phyloP scores from a whole-genome alignment of 2,888 invertebrate genomes.

The Cotesia congregata region DNA sequence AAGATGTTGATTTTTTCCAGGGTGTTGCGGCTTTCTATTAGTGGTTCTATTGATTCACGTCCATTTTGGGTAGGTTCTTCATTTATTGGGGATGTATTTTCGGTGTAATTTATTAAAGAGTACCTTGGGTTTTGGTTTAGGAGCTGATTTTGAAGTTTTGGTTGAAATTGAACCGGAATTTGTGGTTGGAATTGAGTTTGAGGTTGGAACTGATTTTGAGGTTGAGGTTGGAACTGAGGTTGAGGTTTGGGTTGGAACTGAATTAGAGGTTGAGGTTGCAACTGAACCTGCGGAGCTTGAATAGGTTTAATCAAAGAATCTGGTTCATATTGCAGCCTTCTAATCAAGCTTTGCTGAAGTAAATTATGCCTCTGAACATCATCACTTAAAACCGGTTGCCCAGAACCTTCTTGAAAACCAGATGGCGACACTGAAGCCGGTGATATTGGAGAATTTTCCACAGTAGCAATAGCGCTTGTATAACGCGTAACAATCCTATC shows the following conservation, averaged over 20 bases:
- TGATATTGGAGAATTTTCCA: constrained; percentile 53
- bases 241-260: too few relatives aligned
- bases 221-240: too few relatives aligned
- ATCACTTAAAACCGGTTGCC: constrained; percentile 44
- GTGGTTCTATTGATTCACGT: constrained; percentile 33
- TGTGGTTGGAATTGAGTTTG: too few relatives aligned
- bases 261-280: neutral
- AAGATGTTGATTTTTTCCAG: constrained; percentile 60
- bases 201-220: neutral
- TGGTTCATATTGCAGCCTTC: constrained; percentile 41
- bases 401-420: constrained; percentile 10
- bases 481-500: constrained; percentile 64
- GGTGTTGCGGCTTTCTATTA: constrained; percentile 55
- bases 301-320: constrained; percentile 6
- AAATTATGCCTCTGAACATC: constrained; percentile 65
- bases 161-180: neutral
- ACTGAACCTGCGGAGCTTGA: too few relatives aligned
- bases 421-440: constrained; percentile 2
- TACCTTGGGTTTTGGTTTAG: neutral
- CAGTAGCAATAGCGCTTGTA: constrained; percentile 64
- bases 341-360: constrained; percentile 61
- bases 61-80: neutral
- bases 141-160: neutral
- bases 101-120: neutral
- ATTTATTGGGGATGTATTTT: neutral